Base-by-base conservation (phyloP, 92 coral and sea anemone genomes). In the Bergia puertoricense region DNA sequence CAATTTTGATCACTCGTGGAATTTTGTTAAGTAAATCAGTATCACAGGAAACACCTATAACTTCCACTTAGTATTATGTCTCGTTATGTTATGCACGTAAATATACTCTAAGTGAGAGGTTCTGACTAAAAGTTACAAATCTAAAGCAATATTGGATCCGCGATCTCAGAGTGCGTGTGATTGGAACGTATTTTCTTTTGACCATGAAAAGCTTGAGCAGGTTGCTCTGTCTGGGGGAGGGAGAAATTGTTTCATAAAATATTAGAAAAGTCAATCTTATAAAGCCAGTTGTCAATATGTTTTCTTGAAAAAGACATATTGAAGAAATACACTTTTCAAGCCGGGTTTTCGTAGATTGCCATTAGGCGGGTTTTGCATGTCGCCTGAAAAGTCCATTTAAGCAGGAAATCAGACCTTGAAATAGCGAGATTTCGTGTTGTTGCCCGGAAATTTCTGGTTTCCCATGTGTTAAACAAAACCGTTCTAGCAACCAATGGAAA, bases 1-100 rank as follows among this genome's bases (percentile, higher is more conserved):
- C 15, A 37, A 39, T 5, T 78, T 46, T 78, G 82, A 78, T 78
- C 82, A 78, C 40, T 48, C 1, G 65, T 78, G 82, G 82, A 78
- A 78, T 78, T 78, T 78, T 18, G 82, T 45, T 39, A 20, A 51
- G 59, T 44, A 48, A 78, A 66, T 51, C 62, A 75, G 41, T 75
- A 75, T 75, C 79, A 75, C 79, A 40, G 51, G 36, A 75, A 75
- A 42, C 37, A 20, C 2, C 15, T 0, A 38, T 16, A 44, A 1
- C 0, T 14, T 40, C 20, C 8, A 18, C 43, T 42, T 75, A 6
- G 15, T 4, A 5, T 5, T 41, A 40, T 10, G 2, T 3, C 7
- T 40, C 46, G 2, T 75, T 41, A 5, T 11, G 4, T 40, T 15
- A 75, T 41, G n/a, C 3, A 75, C 22, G 69, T 75, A 41, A 40